phyloP scores from a whole-genome alignment of 2,888 invertebrate species.

The Eupithecia dodoneata region DNA sequence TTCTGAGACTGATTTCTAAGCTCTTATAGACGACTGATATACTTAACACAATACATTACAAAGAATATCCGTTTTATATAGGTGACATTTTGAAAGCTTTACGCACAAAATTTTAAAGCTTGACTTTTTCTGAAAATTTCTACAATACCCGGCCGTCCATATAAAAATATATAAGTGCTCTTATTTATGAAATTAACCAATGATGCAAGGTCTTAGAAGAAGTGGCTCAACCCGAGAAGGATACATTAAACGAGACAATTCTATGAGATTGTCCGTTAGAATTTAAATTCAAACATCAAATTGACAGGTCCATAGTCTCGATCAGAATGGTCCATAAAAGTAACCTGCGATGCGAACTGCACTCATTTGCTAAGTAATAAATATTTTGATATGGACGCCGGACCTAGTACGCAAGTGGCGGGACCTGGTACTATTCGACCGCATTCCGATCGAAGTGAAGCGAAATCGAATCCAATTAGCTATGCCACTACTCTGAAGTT shows the following conservation, averaged over 20 bases:
- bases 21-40: too few species aligned
- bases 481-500: constrained; percentile 18
- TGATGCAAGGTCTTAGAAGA: too few species aligned
- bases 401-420: constrained; percentile 24
- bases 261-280: background rate
- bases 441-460: constrained; percentile 37
- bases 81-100: background rate
- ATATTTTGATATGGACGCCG: constrained; percentile 39
- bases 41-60: too few species aligned
- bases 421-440: constrained; percentile 24
- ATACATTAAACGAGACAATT: too few species aligned
- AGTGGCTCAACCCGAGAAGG: too few species aligned
- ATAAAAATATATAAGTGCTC: background rate
- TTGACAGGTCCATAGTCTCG: background rate
- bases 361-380: background rate
- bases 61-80: too few species aligned
- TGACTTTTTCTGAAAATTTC: background rate
- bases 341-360: background rate
- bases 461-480: constrained; percentile 30
- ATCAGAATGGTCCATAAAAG: background rate
- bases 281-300: background rate
- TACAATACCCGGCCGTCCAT: background rate
- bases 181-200: background rate
- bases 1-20: too few species aligned
- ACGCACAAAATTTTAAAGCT: background rate